These are phyloP conservation scores for Potamarius usumacintae DNA, from an alignment of 2,113 vertebrate species.

Conservation along the genomic window DNA sequence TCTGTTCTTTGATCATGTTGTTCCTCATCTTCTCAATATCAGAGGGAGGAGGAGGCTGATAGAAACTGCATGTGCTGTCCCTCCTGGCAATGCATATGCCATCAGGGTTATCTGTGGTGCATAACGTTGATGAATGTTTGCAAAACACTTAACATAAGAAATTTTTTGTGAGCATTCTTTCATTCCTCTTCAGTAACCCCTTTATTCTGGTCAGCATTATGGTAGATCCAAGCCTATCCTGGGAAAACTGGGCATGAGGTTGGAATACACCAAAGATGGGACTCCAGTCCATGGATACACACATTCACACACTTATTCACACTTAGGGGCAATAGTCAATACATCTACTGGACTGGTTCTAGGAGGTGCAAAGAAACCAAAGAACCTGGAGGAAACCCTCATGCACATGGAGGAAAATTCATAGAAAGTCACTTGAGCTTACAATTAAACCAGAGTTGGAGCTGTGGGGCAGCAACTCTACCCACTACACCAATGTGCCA, in stretches of 20 bases:
- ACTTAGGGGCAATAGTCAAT: not conserved
- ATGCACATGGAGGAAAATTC: not conserved
- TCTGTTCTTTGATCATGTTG: slow-evolving; percentile 84
- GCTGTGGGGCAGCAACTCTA: too few relatives aligned
- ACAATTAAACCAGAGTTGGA: not conserved
- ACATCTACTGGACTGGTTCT: not conserved
- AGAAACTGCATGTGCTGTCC: slow-evolving; percentile 82
- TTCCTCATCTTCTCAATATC: slow-evolving; percentile 84
- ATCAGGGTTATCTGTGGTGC: slow-evolving; percentile 73
- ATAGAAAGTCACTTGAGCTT: not conserved
- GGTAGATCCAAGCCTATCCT: not conserved
- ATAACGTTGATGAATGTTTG: not conserved
- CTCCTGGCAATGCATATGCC: slow-evolving; percentile 70
- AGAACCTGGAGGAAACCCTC: not conserved
- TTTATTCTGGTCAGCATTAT: not conserved
- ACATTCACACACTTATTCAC: not conserved
- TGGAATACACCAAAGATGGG: not conserved
- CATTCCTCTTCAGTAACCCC: not conserved
- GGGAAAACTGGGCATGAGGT: not conserved
- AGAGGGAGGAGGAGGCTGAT: slow-evolving; percentile 80
- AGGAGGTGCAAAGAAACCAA: not conserved
- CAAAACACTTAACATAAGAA: not conserved
- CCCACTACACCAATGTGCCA: not conserved
- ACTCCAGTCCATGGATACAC: not conserved
- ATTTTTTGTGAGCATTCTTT: not conserved